phyloP scores from a whole-genome alignment of 2,888 invertebrate species.

The Caradrina kadenii region DNA sequence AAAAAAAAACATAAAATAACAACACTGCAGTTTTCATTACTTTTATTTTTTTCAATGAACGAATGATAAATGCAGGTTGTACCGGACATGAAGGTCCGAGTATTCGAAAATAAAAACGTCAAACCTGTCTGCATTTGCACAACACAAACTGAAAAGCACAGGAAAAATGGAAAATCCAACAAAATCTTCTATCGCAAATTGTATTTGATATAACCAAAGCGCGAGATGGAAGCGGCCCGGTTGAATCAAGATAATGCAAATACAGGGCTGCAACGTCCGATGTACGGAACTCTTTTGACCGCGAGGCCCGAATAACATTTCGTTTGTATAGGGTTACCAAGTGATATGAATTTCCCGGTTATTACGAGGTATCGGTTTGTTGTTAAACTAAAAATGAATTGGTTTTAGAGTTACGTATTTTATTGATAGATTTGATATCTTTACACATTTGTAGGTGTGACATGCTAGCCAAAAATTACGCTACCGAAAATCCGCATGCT shows the following conservation, averaged over 20 bases:
- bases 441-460: no score
- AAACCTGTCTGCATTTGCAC: slow-evolving; percentile 41
- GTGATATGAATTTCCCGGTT: slow-evolving; percentile 7
- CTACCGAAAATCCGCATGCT: no score
- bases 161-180: slow-evolving; percentile 69
- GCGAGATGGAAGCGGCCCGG: slow-evolving; percentile 84
- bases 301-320: slow-evolving; percentile 73
- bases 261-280: slow-evolving; percentile 71
- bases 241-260: slow-evolving; percentile 86
- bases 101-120: slow-evolving; percentile 5
- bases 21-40: no score
- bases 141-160: slow-evolving; percentile 52
- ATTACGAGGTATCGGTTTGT: not conserved
- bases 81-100: not conserved
- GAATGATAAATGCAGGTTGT: not conserved
- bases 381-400: not conserved
- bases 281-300: slow-evolving; percentile 76
- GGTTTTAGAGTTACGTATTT: not conserved
- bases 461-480: no score
- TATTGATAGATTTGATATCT: not conserved
- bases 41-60: not conserved
- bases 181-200: slow-evolving; percentile 84
- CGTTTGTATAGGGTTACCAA: slow-evolving; percentile 63
- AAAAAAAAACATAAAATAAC: no score
- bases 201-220: slow-evolving; percentile 86